Evolutionary conservation across 2,797 vertebrate genomes (phyloP).

Genomic region (Cyprinella venusta): DNA sequence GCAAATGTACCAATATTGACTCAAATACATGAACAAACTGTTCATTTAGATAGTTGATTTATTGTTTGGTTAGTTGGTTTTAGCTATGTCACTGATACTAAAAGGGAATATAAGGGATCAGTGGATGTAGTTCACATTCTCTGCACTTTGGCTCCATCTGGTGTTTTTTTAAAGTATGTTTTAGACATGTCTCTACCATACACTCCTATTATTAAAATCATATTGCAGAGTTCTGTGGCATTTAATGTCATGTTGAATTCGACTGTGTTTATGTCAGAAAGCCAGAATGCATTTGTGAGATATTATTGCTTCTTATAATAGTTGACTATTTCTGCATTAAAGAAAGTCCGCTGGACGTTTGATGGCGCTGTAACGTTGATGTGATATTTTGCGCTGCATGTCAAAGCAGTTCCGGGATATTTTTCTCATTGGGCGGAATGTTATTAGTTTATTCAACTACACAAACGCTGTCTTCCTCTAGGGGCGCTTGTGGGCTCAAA

Average conservation of each 20-base stretch:
- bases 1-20: background rate
- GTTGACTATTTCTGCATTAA: background rate
- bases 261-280: background rate
- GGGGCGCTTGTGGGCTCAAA: conserved; percentile 4
- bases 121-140: background rate
- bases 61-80: background rate
- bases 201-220: background rate
- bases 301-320: background rate
- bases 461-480: background rate
- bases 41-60: background rate
- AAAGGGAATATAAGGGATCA: background rate
- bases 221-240: background rate
- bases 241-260: background rate
- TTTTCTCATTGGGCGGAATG: conserved; percentile 3
- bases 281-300: background rate
- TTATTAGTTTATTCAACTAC: background rate
- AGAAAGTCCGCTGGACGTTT: background rate
- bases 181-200: background rate
- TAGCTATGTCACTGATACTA: background rate
- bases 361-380: conserved; percentile 16
- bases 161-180: background rate
- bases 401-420: conserved; percentile 33
- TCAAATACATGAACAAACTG: too few relatives aligned
- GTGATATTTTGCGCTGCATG: background rate
- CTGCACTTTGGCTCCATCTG: conserved; percentile 20